Base-by-base conservation (phyloP, 1,140 invertebrate species). In the Nephila pilipes region DNA sequence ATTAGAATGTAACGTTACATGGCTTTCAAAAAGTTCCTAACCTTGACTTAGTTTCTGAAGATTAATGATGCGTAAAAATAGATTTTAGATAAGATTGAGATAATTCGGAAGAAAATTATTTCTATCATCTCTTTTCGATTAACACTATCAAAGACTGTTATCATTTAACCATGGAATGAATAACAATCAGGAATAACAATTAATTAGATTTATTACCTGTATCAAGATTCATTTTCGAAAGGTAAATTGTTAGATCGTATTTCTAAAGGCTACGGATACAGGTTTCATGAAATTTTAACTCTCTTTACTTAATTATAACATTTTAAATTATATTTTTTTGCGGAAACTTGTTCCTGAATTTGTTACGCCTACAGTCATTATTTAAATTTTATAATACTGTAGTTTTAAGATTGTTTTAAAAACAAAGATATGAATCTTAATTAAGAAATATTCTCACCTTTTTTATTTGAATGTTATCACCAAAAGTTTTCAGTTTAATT, bases 31-130 rank as follows among this genome's bases (percentile, higher is more conserved):
- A 10, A 16, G 25, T 32, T 75, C 32, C 29, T 75, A 32, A 32
- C 69, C 25, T 75, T 75, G 69, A 16, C 69, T 75, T 75, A 75
- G 69, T 75, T 36, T 20, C 69, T 5, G 1, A 81, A 81, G 80
- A 81, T 81, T 81, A 55, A 81, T 81, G n/a, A 46, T 81, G 80
- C 46, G 18, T 54, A 81, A 36, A 46, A n/a, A 81, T 22, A 54
- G 80, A 46, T 55, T 25, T 29, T 36, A 54, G 69, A 75, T 75
- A 75, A 54, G 80, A 55, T 54, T n/a, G 54, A 18, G 80, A 81
- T 81, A 81, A 88, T 88, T 46, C 60, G 18, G 36, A n/a, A 46
- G 46, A 12, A 46, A 88, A 65, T 63, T 69, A 58, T 38, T 88
- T 88, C 63, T 16, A 29, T 55, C 25, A 22, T 25, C 80, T 22